phyloP scores from a whole-genome alignment of 2,888 invertebrate species.

The Escarpia spicata region DNA sequence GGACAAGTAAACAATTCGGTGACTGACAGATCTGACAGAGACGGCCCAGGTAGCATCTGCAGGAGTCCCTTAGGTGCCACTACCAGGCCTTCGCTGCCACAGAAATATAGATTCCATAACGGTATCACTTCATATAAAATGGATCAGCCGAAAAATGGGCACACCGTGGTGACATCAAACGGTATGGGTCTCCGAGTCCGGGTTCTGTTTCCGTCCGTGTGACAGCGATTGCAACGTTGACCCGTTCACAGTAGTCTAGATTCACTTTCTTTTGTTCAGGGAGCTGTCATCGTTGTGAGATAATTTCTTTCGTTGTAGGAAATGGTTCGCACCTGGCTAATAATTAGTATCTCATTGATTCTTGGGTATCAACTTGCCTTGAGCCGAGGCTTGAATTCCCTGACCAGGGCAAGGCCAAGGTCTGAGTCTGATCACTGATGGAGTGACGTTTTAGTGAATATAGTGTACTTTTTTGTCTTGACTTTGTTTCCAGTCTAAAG shows the following conservation, averaged over 20 bases:
- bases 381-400: no score
- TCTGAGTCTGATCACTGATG: no score
- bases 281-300: not conserved
- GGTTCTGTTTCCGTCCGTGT: not conserved
- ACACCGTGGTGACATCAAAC: constrained; percentile 3
- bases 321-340: not conserved
- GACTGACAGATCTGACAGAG: not conserved
- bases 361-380: no score
- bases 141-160: constrained; percentile 11
- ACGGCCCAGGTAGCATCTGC: not conserved
- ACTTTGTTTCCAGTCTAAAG: no score
- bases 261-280: not conserved
- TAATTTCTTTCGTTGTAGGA: not conserved
- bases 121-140: not conserved
- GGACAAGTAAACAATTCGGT: not conserved
- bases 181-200: not conserved
- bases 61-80: constrained; percentile 9
- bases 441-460: no score
- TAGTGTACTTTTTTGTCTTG: no score
- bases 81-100: not conserved
- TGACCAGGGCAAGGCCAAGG: no score
- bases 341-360: no score
- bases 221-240: not conserved
- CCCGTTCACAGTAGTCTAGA: not conserved
- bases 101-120: not conserved